phyloP scores from a whole-genome alignment of 2,888 invertebrate genomes.

The Timandra comae region DNA sequence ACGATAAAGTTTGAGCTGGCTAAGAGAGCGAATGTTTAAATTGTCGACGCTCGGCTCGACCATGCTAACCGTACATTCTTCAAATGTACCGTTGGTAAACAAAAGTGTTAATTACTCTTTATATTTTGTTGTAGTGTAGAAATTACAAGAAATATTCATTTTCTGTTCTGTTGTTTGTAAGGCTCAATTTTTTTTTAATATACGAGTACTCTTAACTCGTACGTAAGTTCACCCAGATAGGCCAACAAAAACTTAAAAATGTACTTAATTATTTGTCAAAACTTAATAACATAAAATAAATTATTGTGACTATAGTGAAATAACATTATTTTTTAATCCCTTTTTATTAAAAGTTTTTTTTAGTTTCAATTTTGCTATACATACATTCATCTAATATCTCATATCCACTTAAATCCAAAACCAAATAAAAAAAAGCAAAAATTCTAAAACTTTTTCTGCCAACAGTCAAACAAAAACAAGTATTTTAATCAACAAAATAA shows the following conservation, averaged over 20 bases:
- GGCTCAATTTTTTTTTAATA: neutral
- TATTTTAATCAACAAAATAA: slow-evolving; percentile 74
- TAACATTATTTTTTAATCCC: slow-evolving; percentile 1
- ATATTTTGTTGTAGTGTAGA: too few relatives aligned
- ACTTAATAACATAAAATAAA: too few relatives aligned
- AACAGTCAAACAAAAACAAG: slow-evolving; percentile 47
- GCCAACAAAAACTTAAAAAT: too few relatives aligned
- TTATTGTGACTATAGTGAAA: too few relatives aligned
- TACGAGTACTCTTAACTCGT: too few relatives aligned
- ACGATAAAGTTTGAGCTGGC: slow-evolving; percentile 69
- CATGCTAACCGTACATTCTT: slow-evolving; percentile 68
- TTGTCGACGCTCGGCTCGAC: slow-evolving; percentile 62
- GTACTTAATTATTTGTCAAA: too few relatives aligned
- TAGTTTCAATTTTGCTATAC: neutral
- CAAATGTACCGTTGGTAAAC: slow-evolving; percentile 31
- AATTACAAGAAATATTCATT: too few relatives aligned
- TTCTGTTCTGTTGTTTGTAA: too few relatives aligned
- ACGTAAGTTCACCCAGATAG: neutral
- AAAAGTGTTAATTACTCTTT: neutral
- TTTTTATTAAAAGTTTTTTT: neutral
- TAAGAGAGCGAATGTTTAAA: slow-evolving; percentile 72
- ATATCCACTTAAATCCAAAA: too few relatives aligned
- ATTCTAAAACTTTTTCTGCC: slow-evolving; percentile 22
- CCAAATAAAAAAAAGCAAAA: slow-evolving; percentile 2
- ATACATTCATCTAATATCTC: neutral